Conservation (phyloP, 2,113 vertebrate genomes). For the Zapornia atra region DNA sequence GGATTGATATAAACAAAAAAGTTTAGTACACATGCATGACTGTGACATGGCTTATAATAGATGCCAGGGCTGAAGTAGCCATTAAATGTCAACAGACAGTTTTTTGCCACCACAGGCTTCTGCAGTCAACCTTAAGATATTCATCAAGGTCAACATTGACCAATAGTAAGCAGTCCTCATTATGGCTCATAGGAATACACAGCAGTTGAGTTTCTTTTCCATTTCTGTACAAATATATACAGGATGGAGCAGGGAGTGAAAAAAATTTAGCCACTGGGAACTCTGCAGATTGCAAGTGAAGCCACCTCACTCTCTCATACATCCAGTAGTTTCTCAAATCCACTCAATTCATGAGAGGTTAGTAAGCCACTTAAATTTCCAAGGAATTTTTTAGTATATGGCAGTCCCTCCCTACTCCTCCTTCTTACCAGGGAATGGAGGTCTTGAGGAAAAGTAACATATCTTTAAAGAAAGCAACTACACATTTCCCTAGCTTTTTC, state of each 20-base stretch:
- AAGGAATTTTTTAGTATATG: not conserved
- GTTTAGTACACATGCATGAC: accelerated
- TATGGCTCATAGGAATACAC: not conserved
- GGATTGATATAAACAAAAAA: not conserved
- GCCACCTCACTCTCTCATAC: not conserved
- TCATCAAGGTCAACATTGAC: not conserved
- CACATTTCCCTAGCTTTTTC: not conserved
- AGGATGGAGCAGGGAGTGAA: not conserved
- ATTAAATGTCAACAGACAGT: not conserved
- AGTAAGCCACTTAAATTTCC: not conserved
- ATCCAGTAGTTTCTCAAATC: not conserved
- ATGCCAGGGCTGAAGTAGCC: not conserved
- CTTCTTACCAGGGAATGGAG: not conserved
- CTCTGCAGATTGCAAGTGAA: not conserved
- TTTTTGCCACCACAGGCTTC: not conserved
- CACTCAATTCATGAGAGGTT: not conserved
- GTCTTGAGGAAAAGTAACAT: not conserved
- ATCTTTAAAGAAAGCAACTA: not conserved
- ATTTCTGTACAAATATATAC: not conserved
- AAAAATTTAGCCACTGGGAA: not conserved
- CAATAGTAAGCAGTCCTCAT: not conserved
- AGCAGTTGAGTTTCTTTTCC: not conserved
- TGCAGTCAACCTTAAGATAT: not conserved
- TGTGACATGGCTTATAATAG: not conserved
- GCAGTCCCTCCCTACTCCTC: not conserved